phyloP scores from a whole-genome alignment of 2,113 vertebrate genomes.

The Monopterus albus region DNA sequence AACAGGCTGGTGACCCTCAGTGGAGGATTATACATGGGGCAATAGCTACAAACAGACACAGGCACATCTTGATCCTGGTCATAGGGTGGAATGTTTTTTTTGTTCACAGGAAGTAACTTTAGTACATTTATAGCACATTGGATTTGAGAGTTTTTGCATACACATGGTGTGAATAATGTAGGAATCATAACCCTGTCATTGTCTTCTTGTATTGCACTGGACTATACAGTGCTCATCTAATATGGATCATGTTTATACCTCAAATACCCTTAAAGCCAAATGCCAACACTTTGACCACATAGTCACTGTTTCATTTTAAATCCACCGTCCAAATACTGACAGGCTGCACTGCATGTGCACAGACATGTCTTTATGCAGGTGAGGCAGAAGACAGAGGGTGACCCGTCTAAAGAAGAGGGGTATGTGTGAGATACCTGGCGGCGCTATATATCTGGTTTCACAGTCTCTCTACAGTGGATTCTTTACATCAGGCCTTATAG shows the following conservation, averaged over 20 bases:
- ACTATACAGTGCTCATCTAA: background rate
- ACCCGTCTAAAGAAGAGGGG: slow-evolving; percentile 47
- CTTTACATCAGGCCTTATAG: too few species aligned
- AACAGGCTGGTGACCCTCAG: too few species aligned
- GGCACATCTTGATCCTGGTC: too few species aligned
- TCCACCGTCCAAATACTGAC: background rate
- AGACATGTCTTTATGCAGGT: slow-evolving; percentile 13
- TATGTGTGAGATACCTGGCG: slow-evolving; percentile 19
- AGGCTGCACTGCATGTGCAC: background rate
- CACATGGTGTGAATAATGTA: background rate
- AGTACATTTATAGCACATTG: too few species aligned
- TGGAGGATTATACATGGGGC: too few species aligned
- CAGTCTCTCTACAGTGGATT: background rate
- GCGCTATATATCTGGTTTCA: slow-evolving; percentile 1
- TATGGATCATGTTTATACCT: background rate
- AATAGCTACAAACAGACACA: too few species aligned
- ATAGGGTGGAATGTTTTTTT: too few species aligned
- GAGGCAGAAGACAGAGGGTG: slow-evolving; percentile 20
- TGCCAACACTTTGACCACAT: background rate
- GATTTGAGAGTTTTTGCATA: background rate
- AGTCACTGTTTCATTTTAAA: background rate
- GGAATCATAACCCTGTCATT: background rate
- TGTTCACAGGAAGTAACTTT: too few species aligned
- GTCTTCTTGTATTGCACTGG: background rate
- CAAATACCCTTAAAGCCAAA: background rate